Percentiles rank a stretch among this genome's conserved stretches.
phyloP scores from a whole-genome alignment of 2,797 vertebrate species.

The Notamacropus eugenii region DNA sequence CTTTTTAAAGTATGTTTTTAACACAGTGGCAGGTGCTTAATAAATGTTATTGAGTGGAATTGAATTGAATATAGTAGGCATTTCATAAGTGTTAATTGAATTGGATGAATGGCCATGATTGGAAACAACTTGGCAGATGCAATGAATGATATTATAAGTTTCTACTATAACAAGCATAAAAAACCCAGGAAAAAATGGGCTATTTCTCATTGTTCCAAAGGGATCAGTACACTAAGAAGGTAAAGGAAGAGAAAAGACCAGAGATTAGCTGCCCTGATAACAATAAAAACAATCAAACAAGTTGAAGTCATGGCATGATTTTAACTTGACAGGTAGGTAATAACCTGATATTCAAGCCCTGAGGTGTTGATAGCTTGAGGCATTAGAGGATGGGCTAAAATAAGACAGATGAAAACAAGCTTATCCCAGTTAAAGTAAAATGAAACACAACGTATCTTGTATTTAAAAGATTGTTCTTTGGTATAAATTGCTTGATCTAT shows the following conservation, averaged over 20 bases:
- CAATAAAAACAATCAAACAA: neutral
- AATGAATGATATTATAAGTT: neutral
- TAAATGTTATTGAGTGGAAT: neutral
- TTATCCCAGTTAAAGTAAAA: neutral
- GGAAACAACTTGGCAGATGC: neutral
- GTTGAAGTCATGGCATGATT: neutral
- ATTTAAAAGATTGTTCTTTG: neutral
- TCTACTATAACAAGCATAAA: neutral
- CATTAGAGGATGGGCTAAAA: neutral
- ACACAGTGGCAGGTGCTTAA: neutral
- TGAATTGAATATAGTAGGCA: neutral
- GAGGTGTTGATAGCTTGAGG: neutral
- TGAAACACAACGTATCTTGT: fast-evolving
- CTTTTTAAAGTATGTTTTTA: too few species aligned
- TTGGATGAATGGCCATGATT: too few species aligned
- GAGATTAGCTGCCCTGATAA: neutral
- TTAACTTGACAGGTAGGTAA: too few species aligned
- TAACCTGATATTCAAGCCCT: fast-evolving
- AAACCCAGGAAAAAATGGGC: neutral
- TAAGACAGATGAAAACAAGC: neutral
- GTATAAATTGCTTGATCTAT: neutral
- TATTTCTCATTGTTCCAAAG: neutral
- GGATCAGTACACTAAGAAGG: neutral
- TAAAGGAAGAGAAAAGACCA: neutral
- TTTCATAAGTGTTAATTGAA: neutral